phyloP scores from a whole-genome alignment of 1,140 invertebrate genomes.

The Lepidurus arcticus region DNA sequence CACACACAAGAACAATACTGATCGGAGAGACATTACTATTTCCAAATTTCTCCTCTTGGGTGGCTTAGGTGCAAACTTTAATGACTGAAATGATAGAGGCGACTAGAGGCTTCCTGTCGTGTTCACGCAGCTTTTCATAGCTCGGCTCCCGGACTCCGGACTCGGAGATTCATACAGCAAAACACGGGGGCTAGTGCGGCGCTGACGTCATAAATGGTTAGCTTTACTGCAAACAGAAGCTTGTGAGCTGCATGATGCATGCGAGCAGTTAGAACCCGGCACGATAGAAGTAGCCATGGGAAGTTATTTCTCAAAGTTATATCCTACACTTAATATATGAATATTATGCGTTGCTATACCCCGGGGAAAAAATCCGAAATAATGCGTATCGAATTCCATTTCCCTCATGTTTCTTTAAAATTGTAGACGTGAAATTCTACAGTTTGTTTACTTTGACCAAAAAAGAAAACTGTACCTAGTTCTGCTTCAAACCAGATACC shows the following conservation, averaged over 20 bases:
- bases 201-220: neutral
- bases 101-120: neutral
- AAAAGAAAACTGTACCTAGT: too few relatives aligned
- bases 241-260: neutral
- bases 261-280: neutral
- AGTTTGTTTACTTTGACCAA: too few relatives aligned
- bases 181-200: neutral
- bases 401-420: too few relatives aligned
- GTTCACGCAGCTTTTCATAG: neutral
- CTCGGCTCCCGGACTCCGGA: neutral
- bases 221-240: neutral
- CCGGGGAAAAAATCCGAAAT: too few relatives aligned
- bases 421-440: too few relatives aligned
- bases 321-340: too few relatives aligned
- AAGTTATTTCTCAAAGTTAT: too few relatives aligned
- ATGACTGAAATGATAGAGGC: conserved; percentile 19
- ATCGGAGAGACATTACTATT: neutral
- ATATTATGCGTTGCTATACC: too few relatives aligned
- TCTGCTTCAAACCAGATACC: too few relatives aligned
- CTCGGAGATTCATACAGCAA: neutral
- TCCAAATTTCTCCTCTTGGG: neutral
- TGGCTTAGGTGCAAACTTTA: neutral
- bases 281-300: too few relatives aligned
- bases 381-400: too few relatives aligned
- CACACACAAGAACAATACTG: conserved; percentile 10